A percentile compares a stretch with the other conserved stretches of the same genome.
Conservation (phyloP, 2,113 vertebrate genomes). For the Mirza zaza region DNA sequence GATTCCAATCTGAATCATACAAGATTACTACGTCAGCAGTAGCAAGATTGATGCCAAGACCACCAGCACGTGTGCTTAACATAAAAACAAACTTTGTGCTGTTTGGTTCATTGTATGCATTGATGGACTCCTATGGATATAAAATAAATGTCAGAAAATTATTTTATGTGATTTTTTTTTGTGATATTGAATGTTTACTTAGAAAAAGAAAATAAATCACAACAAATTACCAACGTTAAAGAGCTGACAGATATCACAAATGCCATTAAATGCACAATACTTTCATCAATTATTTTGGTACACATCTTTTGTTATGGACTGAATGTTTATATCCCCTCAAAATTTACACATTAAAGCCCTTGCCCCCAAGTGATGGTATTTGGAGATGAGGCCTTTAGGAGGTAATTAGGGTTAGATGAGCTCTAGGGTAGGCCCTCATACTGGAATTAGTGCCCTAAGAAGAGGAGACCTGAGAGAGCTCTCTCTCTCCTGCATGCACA, state of each 20-base stretch:
- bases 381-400: neutral
- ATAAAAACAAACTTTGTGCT: slow-evolving; percentile 98
- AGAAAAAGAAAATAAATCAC: neutral
- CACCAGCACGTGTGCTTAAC: slow-evolving; percentile 97
- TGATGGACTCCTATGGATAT: slow-evolving; percentile 92
- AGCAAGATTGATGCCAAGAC: slow-evolving; percentile 97
- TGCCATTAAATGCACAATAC: neutral
- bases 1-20: slow-evolving; percentile 99
- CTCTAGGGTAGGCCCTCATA: neutral
- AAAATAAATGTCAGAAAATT: slow-evolving; percentile 40
- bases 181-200: neutral
- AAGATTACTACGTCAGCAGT: slow-evolving; percentile 98
- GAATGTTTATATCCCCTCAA: neutral
- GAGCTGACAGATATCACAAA: neutral
- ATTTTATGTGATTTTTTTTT: neutral
- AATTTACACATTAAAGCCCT: neutral
- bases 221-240: neutral
- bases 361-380: neutral
- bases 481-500: neutral
- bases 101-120: slow-evolving; percentile 93
- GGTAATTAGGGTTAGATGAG: neutral
- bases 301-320: neutral
- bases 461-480: neutral
- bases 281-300: neutral
- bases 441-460: neutral